phyloP scores from a whole-genome alignment of 2,888 invertebrate species.

The Augochlorella aurata region DNA sequence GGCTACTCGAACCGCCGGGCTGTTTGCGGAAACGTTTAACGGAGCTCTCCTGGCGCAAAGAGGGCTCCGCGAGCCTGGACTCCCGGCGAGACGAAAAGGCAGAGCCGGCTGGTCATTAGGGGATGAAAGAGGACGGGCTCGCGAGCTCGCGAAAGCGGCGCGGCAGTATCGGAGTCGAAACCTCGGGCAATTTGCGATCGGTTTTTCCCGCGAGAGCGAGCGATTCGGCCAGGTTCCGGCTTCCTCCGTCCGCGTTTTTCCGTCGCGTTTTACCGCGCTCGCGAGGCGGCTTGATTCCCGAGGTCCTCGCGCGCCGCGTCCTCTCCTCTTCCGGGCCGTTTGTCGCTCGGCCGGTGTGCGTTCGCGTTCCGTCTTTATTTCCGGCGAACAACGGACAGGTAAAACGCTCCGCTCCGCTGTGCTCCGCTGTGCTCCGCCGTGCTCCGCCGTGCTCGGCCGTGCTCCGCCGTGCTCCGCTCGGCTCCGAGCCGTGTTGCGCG shows the following conservation, averaged over 20 bases:
- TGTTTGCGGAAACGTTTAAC: constrained; percentile 11
- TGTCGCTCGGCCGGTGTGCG: constrained; percentile 7
- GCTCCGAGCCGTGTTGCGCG: constrained; percentile 17
- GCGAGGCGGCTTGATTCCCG: no score
- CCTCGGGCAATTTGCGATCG: neutral
- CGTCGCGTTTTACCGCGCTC: no score
- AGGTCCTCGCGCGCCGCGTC: neutral
- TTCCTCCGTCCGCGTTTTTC: no score
- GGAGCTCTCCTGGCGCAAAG: neutral
- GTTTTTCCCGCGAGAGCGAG: neutral
- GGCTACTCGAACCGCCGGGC: neutral
- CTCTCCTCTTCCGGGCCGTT: neutral
- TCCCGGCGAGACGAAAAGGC: neutral
- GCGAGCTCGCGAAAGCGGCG: neutral
- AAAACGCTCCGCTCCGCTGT: constrained; percentile 12
- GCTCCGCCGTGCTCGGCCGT: neutral
- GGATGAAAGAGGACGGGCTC: neutral
- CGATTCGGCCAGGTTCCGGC: neutral
- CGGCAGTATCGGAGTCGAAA: neutral
- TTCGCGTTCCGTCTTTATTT: constrained; percentile 31
- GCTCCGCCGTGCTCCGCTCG: neutral
- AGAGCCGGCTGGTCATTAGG: no score
- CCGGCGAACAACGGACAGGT: constrained; percentile 32
- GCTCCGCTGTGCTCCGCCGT: neutral
- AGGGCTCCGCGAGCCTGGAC: neutral